Conservation (phyloP, 2,797 vertebrate species). For the Sternotherus odoratus region DNA sequence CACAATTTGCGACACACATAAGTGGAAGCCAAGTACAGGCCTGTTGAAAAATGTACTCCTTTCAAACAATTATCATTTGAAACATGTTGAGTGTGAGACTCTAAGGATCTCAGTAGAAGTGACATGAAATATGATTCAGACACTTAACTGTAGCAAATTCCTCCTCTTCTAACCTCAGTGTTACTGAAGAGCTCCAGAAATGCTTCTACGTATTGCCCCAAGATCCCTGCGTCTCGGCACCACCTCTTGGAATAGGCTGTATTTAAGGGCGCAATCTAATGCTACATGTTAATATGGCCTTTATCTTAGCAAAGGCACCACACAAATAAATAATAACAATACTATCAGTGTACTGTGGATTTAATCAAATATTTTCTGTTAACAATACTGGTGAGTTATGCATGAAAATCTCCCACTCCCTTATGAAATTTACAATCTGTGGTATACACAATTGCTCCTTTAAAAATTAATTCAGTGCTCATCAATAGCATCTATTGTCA, state of each 20-base stretch:
- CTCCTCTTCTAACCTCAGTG: background rate
- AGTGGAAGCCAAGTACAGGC: background rate
- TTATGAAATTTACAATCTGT: background rate
- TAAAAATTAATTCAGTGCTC: background rate
- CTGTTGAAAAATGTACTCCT: background rate
- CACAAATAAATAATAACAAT: background rate
- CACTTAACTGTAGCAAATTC: background rate
- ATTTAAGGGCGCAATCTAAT: background rate
- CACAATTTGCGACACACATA: background rate
- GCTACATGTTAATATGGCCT: background rate
- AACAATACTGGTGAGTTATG: background rate
- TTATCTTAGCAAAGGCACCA: background rate
- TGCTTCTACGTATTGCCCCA: background rate
- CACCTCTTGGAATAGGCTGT: background rate
- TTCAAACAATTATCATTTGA: background rate
- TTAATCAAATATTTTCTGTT: background rate
- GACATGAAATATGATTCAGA: background rate
- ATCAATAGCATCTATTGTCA: background rate
- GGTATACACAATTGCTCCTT: background rate
- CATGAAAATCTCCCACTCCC: background rate
- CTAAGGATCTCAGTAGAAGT: background rate
- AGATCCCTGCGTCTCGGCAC: background rate
- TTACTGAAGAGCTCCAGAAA: background rate
- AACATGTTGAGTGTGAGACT: background rate
- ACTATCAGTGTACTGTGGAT: background rate